These are phyloP conservation scores for Antennarius striatus DNA, from an alignment of 2,113 vertebrate species.

Conservation along the genomic window DNA sequence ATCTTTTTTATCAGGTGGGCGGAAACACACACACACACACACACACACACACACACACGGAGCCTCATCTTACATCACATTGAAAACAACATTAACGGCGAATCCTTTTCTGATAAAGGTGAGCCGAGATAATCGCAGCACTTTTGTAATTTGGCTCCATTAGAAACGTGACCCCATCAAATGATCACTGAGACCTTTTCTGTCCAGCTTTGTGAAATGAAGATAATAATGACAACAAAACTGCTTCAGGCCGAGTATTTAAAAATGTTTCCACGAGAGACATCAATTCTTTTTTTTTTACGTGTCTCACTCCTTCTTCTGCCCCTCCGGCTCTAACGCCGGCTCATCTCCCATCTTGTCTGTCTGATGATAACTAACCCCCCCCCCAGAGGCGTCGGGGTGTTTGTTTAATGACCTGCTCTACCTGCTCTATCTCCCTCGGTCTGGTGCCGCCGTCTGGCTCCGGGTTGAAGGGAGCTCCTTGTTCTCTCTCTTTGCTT, in stretches of 20 bases:
- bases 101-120: constrained; percentile 26
- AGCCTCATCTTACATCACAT: constrained; percentile 56
- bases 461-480: constrained; percentile 54
- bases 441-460: constrained; percentile 61
- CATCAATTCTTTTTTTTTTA: constrained; percentile 46
- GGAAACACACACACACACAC: constrained; percentile 35
- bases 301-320: constrained; percentile 20
- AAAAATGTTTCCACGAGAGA: constrained; percentile 38
- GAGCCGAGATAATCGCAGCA: constrained; percentile 2
- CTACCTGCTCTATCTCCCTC: constrained; percentile 78
- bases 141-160: too few relatives aligned
- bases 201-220: constrained; percentile 16
- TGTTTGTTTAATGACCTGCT: constrained; percentile 33
- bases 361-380: constrained; percentile 27
- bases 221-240: constrained; percentile 29
- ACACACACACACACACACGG: constrained; percentile 24
- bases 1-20: constrained; percentile 57
- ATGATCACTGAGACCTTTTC: background rate
- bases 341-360: constrained; percentile 29
- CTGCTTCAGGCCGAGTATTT: constrained; percentile 40
- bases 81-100: constrained; percentile 42
- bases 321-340: constrained; percentile 41
- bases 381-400: constrained; percentile 17
- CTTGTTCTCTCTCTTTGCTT: constrained; percentile 38
- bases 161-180: too few relatives aligned